Conservation (phyloP, 2,113 vertebrate species). For the Pitta sordida region DNA sequence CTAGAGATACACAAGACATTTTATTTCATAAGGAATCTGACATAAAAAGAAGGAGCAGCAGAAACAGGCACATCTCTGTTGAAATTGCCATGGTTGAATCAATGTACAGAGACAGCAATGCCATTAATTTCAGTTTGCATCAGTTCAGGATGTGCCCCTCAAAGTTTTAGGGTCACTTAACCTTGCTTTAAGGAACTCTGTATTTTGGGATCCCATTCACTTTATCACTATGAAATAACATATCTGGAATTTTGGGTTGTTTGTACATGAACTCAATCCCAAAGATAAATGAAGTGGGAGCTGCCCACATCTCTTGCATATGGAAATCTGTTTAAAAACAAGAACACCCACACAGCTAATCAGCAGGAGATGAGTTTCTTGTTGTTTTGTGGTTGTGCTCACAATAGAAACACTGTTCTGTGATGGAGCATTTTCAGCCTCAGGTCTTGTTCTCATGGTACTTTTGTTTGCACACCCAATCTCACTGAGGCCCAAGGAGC, state of each 20-base stretch:
- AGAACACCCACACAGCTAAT: constrained; percentile 25
- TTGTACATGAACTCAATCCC: not conserved
- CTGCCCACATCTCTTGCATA: not conserved
- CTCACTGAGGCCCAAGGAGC: not conserved
- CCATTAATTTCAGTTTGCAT: not conserved
- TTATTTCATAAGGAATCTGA: not conserved
- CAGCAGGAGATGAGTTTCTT: not conserved
- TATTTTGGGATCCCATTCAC: not conserved
- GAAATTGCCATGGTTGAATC: not conserved
- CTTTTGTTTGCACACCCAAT: not conserved
- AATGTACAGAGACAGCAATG: not conserved
- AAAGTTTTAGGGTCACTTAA: not conserved
- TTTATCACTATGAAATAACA: not conserved
- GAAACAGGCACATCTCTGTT: not conserved
- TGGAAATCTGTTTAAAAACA: constrained; percentile 25
- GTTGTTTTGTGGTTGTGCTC: not conserved
- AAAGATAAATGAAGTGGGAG: constrained; percentile 7
- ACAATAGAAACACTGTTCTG: not conserved
- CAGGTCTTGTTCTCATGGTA: not conserved
- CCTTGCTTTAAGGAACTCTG: not conserved
- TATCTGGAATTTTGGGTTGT: not conserved
- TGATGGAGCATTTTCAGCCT: not conserved
- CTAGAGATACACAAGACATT: not conserved
- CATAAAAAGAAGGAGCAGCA: not conserved
- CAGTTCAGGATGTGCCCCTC: not conserved